These are phyloP conservation scores for Platycercus adscitus DNA, from an alignment of 2,113 vertebrate species.

Conservation along the genomic window DNA sequence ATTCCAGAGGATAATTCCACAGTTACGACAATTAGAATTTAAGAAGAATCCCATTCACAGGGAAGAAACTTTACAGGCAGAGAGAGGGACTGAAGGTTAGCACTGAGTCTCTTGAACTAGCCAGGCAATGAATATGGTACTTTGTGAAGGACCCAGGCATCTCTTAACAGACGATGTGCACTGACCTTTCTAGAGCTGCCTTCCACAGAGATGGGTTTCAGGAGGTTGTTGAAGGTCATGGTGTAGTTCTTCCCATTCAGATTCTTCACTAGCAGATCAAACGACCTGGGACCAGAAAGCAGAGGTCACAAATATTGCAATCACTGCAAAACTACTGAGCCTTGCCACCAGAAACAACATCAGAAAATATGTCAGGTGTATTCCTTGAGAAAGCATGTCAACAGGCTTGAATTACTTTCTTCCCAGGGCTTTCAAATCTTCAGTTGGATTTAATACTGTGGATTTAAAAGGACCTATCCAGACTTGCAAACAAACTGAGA, in stretches of 20 bases:
- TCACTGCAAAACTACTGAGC: not conserved
- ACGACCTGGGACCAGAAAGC: slow-evolving; percentile 78
- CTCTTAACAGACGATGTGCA: not conserved
- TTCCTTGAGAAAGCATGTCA: not conserved
- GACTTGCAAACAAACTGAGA: not conserved
- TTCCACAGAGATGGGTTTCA: slow-evolving; percentile 86
- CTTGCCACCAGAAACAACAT: not conserved
- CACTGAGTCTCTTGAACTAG: fast-evolving
- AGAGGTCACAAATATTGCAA: not conserved
- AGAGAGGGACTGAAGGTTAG: not conserved
- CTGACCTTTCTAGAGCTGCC: slow-evolving; percentile 91
- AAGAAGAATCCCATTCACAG: not conserved
- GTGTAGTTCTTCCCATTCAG: slow-evolving; percentile 93
- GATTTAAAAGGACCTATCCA: not conserved
- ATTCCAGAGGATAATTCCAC: not conserved
- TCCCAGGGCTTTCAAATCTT: not conserved
- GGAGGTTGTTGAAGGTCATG: slow-evolving; percentile 91
- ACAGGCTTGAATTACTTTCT: not conserved
- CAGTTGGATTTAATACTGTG: not conserved
- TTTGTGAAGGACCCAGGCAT: not conserved
- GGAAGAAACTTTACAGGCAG: not conserved
- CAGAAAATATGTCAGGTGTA: not conserved
- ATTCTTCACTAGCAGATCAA: slow-evolving; percentile 91
- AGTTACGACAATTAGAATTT: not conserved
- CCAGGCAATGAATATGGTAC: fast-evolving